phyloP scores from a whole-genome alignment of 2,113 vertebrate species.

The Trogon melanurus region DNA sequence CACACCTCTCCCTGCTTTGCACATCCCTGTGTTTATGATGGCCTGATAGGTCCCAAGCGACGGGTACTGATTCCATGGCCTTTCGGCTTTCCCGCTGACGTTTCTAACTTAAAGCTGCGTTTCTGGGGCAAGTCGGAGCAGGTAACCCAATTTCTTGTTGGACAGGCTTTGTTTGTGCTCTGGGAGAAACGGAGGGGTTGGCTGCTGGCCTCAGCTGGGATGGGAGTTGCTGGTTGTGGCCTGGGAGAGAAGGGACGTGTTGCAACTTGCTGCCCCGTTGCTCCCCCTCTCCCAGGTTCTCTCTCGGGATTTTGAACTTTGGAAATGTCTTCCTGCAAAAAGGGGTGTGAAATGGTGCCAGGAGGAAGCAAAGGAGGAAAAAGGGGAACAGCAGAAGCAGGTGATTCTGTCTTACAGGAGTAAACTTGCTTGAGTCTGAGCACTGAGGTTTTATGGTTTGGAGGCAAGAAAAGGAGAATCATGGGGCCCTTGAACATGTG shows the following conservation, averaged over 20 bases:
- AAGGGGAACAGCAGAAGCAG: not conserved
- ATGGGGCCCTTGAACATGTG: not conserved
- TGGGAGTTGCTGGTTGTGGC: slow-evolving; percentile 46
- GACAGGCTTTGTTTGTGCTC: slow-evolving; percentile 65
- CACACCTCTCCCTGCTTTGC: not conserved
- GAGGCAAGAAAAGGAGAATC: not conserved
- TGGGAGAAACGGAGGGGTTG: not conserved
- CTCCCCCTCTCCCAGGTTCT: slow-evolving; percentile 5
- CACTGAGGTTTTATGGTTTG: not conserved
- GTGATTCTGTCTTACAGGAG: not conserved
- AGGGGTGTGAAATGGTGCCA: not conserved
- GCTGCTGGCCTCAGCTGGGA: slow-evolving; percentile 22
- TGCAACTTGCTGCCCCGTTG: slow-evolving; percentile 60
- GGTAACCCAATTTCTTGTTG: slow-evolving; percentile 66
- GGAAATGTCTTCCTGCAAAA: slow-evolving; percentile 38
- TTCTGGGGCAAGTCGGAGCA: slow-evolving; percentile 69
- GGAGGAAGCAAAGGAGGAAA: not conserved
- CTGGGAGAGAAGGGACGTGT: slow-evolving; percentile 39
- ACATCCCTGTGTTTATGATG: not conserved
- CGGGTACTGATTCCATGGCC: not conserved
- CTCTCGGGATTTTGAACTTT: slow-evolving; percentile 53
- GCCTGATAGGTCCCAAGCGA: not conserved
- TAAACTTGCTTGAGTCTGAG: not conserved
- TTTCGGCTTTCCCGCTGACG: not conserved
- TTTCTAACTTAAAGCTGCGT: slow-evolving; percentile 37